phyloP scores from a whole-genome alignment of 1,140 invertebrate genomes.

The Papilio helenus region DNA sequence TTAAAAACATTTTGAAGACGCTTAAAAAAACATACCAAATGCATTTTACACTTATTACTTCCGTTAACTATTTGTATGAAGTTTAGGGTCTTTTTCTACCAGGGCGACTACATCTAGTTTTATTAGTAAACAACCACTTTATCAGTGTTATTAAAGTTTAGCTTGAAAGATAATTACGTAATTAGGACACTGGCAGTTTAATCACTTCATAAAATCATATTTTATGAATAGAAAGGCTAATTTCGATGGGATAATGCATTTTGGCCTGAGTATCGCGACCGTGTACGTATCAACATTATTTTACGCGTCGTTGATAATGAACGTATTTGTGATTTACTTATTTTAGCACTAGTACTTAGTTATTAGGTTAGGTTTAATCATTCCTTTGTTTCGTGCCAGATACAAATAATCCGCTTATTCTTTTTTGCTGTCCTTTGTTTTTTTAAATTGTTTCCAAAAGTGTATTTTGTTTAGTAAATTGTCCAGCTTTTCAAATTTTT shows the following conservation, averaged over 20 bases:
- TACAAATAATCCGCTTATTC: background rate
- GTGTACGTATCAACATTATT: conserved; percentile 10
- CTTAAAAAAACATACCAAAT: too few relatives aligned
- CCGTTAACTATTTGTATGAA: too few relatives aligned
- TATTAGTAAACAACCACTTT: background rate
- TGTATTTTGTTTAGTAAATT: background rate
- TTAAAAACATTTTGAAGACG: too few relatives aligned
- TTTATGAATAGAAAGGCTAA: background rate
- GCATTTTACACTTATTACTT: too few relatives aligned
- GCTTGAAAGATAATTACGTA: conserved; percentile 8
- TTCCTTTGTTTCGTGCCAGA: background rate
- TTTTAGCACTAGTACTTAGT: background rate
- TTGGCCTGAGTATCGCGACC: background rate
- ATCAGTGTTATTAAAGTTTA: background rate
- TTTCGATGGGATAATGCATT: background rate
- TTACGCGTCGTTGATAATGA: background rate
- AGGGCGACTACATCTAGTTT: background rate
- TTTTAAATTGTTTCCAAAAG: too few relatives aligned
- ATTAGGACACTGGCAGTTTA: background rate
- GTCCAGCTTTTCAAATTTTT: background rate
- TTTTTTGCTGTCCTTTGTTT: background rate
- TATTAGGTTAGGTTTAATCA: background rate
- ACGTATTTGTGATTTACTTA: background rate
- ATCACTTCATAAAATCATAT: conserved; percentile 22
- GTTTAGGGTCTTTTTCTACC: too few relatives aligned